These are phyloP conservation scores for Narcine bancroftii DNA, from an alignment of 2,113 vertebrate genomes.

Conservation along the genomic window DNA sequence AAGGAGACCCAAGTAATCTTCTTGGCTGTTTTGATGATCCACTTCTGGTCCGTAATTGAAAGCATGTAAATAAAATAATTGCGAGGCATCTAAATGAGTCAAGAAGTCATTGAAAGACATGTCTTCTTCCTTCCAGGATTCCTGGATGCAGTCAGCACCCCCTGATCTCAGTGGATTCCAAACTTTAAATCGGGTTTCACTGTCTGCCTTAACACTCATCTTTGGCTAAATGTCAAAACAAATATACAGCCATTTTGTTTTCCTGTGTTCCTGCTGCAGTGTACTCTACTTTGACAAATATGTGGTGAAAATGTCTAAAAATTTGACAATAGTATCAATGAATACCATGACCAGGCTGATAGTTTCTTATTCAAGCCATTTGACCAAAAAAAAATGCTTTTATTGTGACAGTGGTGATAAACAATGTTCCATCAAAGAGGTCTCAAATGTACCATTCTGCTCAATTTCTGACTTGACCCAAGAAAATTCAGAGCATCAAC, in stretches of 20 bases:
- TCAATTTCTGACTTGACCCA: conserved; percentile 16
- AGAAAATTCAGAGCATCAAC: conserved; percentile 30
- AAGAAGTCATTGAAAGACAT: not conserved
- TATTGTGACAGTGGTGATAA: conserved; percentile 19
- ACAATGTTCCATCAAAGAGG: not conserved
- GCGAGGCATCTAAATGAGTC: too few relatives aligned
- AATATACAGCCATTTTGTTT: not conserved
- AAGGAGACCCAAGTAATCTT: too few relatives aligned
- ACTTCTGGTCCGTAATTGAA: too few relatives aligned
- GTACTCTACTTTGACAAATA: not conserved
- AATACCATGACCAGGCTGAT: not conserved
- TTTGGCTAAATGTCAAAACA: not conserved
- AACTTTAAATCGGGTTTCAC: not conserved
- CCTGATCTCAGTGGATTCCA: not conserved
- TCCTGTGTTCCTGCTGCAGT: not conserved
- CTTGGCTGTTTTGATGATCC: too few relatives aligned
- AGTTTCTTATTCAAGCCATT: conserved; percentile 16
- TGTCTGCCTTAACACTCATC: not conserved
- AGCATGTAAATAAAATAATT: too few relatives aligned
- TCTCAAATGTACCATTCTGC: not conserved
- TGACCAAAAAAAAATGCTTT: conserved; percentile 15
- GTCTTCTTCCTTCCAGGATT: not conserved
- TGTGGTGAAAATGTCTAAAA: not conserved
- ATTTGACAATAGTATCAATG: conserved; percentile 29
- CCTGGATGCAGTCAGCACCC: not conserved